Base-by-base conservation (phyloP, 2,888 invertebrate genomes). In the Acronicta aceris region DNA sequence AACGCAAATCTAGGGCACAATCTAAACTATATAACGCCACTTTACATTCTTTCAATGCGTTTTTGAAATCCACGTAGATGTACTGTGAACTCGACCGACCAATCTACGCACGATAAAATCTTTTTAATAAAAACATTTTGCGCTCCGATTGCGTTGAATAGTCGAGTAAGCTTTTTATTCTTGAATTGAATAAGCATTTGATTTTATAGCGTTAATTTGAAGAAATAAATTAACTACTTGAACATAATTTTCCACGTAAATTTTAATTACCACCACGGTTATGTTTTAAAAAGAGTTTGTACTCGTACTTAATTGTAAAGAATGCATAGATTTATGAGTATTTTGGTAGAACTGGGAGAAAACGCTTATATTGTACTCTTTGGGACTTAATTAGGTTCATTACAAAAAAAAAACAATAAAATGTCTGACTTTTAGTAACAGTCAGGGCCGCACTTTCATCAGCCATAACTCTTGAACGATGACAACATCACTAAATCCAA, bases 1-100 rank as follows among this genome's bases (percentile, higher is more conserved):
- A 83, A 82, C 79, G 77, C 76, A 81, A 87, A 90, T 90, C 86
- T 89, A 82, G 90, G 83, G 75, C 89, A 83, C 83, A 83, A 85
- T 87, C 84, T 87, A 77, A 81, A 82, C 80, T 81, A 66, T 74
- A 74, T 59, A 50, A 72, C 51, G 73, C 71, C 68, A 68, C 63
- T 77, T 70, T 71, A 69, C 60, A 63, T 77, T 74, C 61, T 52
- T 68, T 74, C 74, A 81, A 78, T 71, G 77, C 73, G 62, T 66
- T 79, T 76, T 78, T 74, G 69, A 73, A 72, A 51, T 68, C 49
- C 45, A 16, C 9, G 69, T 71, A 74, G 70, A 75, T 71, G 53
- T 68, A 65, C 71, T 70, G 57, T 54, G 70, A 75, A 72, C 65
- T 71, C 68, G 59, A 79, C 78, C 71, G 62, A 78, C 78, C 65